A percentile compares a stretch with the other conserved stretches of the same genome.
phyloP scores from a whole-genome alignment of 2,797 vertebrate genomes.

The Squalus acanthias region DNA sequence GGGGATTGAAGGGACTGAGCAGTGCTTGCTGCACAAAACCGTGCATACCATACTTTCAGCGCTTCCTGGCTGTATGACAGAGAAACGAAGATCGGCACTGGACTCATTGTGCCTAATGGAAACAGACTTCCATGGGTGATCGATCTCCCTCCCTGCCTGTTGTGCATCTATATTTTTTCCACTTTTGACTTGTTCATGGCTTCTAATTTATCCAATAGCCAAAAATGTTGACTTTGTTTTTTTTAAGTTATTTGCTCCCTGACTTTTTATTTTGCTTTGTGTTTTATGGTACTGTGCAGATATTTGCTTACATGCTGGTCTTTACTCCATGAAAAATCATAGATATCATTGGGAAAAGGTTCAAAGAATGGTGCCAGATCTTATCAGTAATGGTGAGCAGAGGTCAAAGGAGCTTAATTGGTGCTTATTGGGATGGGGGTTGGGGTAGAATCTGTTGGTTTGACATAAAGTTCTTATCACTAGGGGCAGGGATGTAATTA shows the following conservation, averaged over 20 bases:
- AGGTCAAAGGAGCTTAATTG: neutral
- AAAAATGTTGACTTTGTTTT: too few relatives aligned
- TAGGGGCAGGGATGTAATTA: neutral
- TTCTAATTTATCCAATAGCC: too few relatives aligned
- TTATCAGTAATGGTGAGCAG: neutral
- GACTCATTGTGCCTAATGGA: too few relatives aligned
- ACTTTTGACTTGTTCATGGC: too few relatives aligned
- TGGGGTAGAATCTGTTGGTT: neutral
- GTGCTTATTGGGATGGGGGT: neutral
- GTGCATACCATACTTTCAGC: neutral
- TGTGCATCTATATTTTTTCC: too few relatives aligned
- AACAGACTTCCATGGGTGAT: too few relatives aligned
- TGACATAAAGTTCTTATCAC: neutral
- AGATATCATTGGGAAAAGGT: neutral
- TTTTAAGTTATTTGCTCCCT: too few relatives aligned
- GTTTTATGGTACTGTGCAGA: too few relatives aligned
- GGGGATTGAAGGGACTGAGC: neutral
- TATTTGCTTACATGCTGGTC: neutral
- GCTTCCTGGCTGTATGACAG: neutral
- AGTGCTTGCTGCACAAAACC: neutral
- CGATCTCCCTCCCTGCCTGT: too few relatives aligned
- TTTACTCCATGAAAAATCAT: neutral
- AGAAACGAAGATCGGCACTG: neutral
- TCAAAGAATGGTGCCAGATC: neutral
- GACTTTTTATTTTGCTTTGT: too few relatives aligned